phyloP scores from a whole-genome alignment of 2,113 vertebrate species.

The Podarcis muralis region DNA sequence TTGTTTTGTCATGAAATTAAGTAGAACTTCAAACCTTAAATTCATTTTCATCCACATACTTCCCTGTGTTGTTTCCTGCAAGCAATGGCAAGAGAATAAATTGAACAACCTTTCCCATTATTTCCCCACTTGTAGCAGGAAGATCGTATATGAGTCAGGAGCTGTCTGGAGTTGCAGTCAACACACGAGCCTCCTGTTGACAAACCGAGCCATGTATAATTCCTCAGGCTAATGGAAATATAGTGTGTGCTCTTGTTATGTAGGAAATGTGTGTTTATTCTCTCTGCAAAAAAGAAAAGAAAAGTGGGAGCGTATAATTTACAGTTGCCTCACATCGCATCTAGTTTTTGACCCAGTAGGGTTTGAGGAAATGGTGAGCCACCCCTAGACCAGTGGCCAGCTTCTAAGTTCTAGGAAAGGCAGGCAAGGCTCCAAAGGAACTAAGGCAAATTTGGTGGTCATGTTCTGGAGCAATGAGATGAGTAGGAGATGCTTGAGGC shows the following conservation, averaged over 20 bases:
- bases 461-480: not conserved
- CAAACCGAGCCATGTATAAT: not conserved
- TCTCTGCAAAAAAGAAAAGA: not conserved
- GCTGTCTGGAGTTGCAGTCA: not conserved
- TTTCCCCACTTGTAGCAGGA: not conserved
- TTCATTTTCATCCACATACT: conserved; percentile 6
- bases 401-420: not conserved
- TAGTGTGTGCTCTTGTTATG: not conserved
- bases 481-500: not conserved
- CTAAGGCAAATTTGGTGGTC: not conserved
- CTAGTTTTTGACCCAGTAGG: not conserved
- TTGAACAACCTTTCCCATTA: conserved; percentile 5
- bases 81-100: conserved; percentile 11
- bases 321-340: not conserved
- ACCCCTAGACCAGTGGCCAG: not conserved
- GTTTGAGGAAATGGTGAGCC: not conserved
- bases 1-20: conserved; percentile 5
- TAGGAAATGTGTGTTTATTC: not conserved
- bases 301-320: not conserved
- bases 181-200: not conserved
- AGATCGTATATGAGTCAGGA: not conserved
- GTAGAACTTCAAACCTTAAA: not conserved
- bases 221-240: not conserved
- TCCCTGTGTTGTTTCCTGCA: not conserved
- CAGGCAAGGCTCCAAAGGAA: not conserved